Percentiles rank a stretch among this genome's conserved stretches.
phyloP scores from a whole-genome alignment of 2,113 vertebrate species.

The Gambusia affinis region DNA sequence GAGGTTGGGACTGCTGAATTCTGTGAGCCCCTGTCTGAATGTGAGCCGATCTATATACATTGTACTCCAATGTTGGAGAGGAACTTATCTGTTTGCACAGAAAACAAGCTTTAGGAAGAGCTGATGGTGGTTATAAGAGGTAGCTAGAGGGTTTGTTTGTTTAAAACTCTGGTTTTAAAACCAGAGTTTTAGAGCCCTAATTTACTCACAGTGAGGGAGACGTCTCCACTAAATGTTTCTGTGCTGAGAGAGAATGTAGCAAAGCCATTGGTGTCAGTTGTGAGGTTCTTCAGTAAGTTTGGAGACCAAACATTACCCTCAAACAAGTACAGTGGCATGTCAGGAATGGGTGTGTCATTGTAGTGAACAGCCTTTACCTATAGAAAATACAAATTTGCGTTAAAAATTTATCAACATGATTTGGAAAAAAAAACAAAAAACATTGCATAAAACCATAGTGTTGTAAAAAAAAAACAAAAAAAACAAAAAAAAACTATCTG shows the following conservation, averaged over 20 bases:
- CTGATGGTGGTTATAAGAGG: background rate
- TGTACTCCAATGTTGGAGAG: fast-evolving
- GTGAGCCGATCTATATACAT: fast-evolving
- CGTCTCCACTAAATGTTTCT: background rate
- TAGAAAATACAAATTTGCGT: background rate
- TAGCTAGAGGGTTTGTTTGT: background rate
- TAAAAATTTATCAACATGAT: background rate
- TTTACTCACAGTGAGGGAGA: conserved; percentile 54
- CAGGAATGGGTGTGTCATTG: conserved; percentile 3
- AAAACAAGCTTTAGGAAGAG: background rate
- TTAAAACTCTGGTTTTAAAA: background rate
- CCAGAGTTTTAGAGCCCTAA: background rate
- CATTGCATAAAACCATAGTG: background rate
- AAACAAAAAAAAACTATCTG: background rate
- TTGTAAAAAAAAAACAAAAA: background rate
- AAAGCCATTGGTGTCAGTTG: conserved; percentile 64
- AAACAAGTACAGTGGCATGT: background rate
- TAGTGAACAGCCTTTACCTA: conserved; percentile 24
- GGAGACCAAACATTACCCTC: background rate
- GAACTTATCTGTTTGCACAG: conserved; percentile 42
- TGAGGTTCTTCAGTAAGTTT: conserved; percentile 54
- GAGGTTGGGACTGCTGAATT: conserved; percentile 2
- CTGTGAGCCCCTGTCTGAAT: background rate
- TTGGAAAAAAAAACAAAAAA: background rate
- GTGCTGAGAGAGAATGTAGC: conserved; percentile 67